Conservation (phyloP, 1,140 invertebrate species). For the Tetragnatha versicolor region DNA sequence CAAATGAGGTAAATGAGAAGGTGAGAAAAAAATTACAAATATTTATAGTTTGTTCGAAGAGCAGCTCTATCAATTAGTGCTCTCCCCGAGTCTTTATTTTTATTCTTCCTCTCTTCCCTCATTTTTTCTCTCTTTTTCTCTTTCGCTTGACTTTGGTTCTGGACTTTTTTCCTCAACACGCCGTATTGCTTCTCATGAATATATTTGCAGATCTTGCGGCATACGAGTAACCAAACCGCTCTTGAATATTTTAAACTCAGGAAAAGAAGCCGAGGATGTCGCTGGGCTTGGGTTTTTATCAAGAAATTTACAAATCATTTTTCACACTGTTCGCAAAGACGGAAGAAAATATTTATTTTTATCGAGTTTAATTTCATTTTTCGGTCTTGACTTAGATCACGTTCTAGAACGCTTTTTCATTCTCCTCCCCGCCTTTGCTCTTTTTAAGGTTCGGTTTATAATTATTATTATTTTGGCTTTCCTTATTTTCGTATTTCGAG, state of each 20-base stretch:
- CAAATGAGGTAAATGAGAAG: conserved; percentile 9
- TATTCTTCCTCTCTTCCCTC: no score
- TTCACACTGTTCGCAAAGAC: conserved; percentile 17
- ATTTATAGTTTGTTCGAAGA: no score
- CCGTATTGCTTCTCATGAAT: conserved; percentile 8
- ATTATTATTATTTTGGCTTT: not conserved
- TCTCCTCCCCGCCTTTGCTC: not conserved
- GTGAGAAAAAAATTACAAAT: conserved; percentile 13
- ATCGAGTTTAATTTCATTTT: not conserved
- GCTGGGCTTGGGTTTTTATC: not conserved
- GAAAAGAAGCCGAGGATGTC: conserved; percentile 10
- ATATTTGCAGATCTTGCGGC: not conserved
- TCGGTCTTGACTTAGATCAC: no score
- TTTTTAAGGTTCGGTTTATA: not conserved
- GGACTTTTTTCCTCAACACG: not conserved
- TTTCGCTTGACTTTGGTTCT: not conserved
- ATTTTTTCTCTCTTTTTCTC: not conserved
- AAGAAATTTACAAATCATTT: conserved; percentile 34
- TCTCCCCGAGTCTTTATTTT: no score
- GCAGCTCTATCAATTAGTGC: no score
- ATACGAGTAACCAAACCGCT: not conserved
- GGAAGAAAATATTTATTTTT: not conserved
- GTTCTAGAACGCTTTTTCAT: conserved; percentile 3
- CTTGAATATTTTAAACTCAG: conserved; percentile 33
- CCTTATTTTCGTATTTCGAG: not conserved